phyloP scores from a whole-genome alignment of 1,140 invertebrate species.

The Drosophila biarmipes region DNA sequence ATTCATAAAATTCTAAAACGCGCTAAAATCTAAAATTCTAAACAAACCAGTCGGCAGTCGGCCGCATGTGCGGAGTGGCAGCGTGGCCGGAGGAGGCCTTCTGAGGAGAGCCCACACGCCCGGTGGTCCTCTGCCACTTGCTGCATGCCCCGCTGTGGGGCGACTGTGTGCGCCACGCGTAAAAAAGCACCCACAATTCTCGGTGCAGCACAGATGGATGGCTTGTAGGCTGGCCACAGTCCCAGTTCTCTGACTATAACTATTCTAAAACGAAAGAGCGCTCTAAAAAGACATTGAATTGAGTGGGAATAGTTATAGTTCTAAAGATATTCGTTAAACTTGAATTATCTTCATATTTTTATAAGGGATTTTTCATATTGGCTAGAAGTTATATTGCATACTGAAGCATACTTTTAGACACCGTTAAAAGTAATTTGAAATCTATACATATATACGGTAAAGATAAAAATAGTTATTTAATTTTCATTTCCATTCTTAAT shows the following conservation, averaged over 20 bases:
- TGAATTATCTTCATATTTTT: no score
- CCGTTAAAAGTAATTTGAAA: no score
- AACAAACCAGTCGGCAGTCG: conserved; percentile 59
- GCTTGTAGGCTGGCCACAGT: conserved; percentile 4
- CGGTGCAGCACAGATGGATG: conserved; percentile 8
- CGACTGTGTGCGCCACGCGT: conserved; percentile 32
- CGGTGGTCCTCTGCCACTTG: conserved; percentile 14
- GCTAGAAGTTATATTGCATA: no score
- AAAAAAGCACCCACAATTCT: conserved; percentile 43
- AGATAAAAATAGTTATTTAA: no score
- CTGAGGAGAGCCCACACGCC: conserved; percentile 21
- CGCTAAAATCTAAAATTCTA: conserved; percentile 83
- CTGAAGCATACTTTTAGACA: no score
- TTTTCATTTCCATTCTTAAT: background rate
- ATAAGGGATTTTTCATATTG: no score
- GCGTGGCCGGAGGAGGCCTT: conserved; percentile 15
- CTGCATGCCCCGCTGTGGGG: conserved; percentile 17
- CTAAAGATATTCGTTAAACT: no score
- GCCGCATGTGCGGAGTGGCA: conserved; percentile 20
- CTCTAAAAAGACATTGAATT: background rate
- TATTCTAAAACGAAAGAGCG: background rate
- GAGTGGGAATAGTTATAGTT: background rate
- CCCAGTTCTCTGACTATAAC: background rate
- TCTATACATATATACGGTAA: no score
- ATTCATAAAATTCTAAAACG: conserved; percentile 83